Conservation (phyloP, 2,797 vertebrate species). For the Schizothorax lantsangensis region DNA sequence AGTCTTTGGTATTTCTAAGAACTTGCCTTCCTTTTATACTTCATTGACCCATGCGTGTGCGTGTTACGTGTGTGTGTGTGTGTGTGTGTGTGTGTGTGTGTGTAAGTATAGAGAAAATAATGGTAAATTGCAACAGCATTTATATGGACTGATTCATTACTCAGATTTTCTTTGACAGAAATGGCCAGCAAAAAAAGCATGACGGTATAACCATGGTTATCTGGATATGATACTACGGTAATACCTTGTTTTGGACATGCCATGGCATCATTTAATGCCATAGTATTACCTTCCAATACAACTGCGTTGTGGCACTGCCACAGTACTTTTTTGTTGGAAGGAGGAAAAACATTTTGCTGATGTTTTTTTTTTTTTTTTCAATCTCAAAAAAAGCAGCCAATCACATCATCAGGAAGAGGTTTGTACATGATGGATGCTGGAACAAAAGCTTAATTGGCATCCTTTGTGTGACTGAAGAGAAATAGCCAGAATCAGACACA, state of each 20-base stretch:
- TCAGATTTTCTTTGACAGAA: not conserved
- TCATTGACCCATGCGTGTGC: not conserved
- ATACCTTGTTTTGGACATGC: not conserved
- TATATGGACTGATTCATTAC: not conserved
- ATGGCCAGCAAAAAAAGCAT: not conserved
- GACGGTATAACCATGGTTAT: not conserved
- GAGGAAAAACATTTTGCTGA: not conserved
- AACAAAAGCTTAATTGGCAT: constrained; percentile 38
- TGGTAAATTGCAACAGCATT: not conserved
- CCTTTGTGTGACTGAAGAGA: constrained; percentile 29
- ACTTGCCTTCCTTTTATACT: not conserved
- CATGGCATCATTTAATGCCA: not conserved
- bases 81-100: not conserved
- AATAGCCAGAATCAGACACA: constrained; percentile 16
- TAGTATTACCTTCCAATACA: not conserved
- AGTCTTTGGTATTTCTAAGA: too few species aligned
- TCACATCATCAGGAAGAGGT: constrained; percentile 1
- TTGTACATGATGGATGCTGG: constrained; percentile 12
- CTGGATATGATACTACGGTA: not conserved
- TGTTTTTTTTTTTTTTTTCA: not conserved
- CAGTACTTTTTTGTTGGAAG: not conserved
- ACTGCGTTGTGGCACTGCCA: not conserved
- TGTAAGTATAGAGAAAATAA: not conserved
- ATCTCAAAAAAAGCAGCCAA: constrained; percentile 1
- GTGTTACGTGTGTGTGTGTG: too few species aligned